A percentile compares a stretch with the other conserved stretches of the same genome.
phyloP scores from a whole-genome alignment of 1,140 invertebrate species.

The Danaus melanippus region DNA sequence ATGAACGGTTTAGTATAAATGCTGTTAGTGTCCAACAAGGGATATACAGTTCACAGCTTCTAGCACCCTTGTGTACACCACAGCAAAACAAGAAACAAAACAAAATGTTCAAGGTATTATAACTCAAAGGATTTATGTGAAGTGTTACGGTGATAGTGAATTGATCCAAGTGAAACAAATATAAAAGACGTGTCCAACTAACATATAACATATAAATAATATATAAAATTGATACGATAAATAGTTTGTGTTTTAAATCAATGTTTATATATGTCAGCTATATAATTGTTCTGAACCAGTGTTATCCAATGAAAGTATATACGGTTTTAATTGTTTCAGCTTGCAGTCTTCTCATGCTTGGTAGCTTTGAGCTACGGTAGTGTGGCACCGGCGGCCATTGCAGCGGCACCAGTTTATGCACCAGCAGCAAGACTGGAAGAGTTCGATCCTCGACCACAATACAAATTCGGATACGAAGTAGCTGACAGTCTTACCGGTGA shows the following conservation, averaged over 20 bases:
- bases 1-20: constrained; percentile 53
- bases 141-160: constrained; percentile 46
- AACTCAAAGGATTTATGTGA: constrained; percentile 41
- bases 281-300: too few species aligned
- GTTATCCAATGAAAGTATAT: neutral
- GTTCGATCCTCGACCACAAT: constrained; percentile 75
- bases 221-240: too few species aligned
- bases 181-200: neutral
- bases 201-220: too few species aligned
- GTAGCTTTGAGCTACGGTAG: constrained; percentile 47
- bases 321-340: constrained; percentile 33
- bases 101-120: constrained; percentile 63
- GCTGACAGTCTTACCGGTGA: constrained; percentile 76
- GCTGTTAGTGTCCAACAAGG: constrained; percentile 47
- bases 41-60: constrained; percentile 54
- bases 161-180: constrained; percentile 9
- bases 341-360: constrained; percentile 53
- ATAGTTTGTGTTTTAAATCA: too few species aligned
- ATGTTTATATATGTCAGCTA: too few species aligned
- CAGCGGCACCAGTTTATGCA: constrained; percentile 50
- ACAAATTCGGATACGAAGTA: constrained; percentile 75
- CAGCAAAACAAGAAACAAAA: constrained; percentile 30
- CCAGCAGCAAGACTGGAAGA: constrained; percentile 68
- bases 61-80: constrained; percentile 53
- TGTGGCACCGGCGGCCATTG: constrained; percentile 41